Percentiles rank a stretch among this genome's conserved stretches.
These are phyloP conservation scores for Caenorhabditis auriculariae DNA, from an alignment of 2,888 invertebrate species.

Conservation along the genomic window DNA sequence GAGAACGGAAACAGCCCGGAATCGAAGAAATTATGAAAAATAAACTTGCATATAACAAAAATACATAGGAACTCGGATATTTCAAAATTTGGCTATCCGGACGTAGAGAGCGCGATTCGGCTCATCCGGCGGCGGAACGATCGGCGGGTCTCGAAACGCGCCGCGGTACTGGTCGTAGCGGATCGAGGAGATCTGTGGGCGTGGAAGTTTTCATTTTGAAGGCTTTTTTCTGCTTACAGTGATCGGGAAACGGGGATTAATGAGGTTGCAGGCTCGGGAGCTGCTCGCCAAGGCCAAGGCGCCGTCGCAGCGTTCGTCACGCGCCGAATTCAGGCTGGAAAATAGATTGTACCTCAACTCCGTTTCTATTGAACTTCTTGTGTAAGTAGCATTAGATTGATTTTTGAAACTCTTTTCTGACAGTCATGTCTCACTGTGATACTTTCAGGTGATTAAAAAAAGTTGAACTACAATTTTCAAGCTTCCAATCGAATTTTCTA, in stretches of 20 bases:
- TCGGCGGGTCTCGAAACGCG: conserved; percentile 31
- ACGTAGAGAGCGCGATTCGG: conserved; percentile 22
- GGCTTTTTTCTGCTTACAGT: not conserved
- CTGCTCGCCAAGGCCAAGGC: conserved; percentile 4
- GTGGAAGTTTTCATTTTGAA: not conserved
- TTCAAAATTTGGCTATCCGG: conserved; percentile 11
- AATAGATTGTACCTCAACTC: not conserved
- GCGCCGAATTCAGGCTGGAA: conserved; percentile 4
- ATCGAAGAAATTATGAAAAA: too few species aligned
- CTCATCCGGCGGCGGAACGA: conserved; percentile 17
- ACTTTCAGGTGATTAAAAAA: too few species aligned
- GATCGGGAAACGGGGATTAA: conserved; percentile 1
- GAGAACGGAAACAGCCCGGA: too few species aligned
- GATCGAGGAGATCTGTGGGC: conserved; percentile 26
- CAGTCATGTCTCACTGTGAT: too few species aligned
- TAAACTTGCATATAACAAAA: too few species aligned
- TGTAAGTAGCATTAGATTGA: too few species aligned
- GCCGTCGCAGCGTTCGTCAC: conserved; percentile 5
- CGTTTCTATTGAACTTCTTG: not conserved
- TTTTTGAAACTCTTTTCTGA: too few species aligned
- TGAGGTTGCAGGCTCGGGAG: not conserved
- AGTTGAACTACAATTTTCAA: too few species aligned
- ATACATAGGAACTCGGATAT: too few species aligned
- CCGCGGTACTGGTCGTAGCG: conserved; percentile 36
- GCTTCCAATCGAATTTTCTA: too few species aligned